These are phyloP conservation scores for Campoplex nolae DNA, from an alignment of 2,888 invertebrate genomes.

Conservation along the genomic window DNA sequence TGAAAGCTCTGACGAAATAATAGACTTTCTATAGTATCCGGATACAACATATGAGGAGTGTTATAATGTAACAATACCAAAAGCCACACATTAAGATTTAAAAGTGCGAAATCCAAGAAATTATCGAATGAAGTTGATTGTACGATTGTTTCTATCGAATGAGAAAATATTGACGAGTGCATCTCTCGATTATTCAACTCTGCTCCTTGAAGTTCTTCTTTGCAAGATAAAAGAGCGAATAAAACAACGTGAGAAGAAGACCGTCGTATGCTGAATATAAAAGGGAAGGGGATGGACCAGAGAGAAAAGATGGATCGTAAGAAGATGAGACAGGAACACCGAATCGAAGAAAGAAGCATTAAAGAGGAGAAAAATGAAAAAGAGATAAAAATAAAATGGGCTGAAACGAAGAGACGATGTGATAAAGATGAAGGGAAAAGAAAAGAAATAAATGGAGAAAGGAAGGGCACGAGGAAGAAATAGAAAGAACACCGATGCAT, in stretches of 20 bases:
- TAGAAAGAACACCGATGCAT: slow-evolving; percentile 3
- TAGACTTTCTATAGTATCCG: slow-evolving; percentile 29
- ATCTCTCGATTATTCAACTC: neutral
- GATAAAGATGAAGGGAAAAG: neutral
- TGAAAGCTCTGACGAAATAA: slow-evolving; percentile 59
- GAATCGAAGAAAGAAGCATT: neutral
- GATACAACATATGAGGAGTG: slow-evolving; percentile 1
- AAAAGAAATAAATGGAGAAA: neutral
- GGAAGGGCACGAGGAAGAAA: slow-evolving; percentile 9
- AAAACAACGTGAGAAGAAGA: neutral
- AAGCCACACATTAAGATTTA: too few species aligned
- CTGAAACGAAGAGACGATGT: neutral
- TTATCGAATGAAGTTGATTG: neutral
- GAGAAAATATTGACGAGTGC: neutral
- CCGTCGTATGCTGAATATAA: neutral
- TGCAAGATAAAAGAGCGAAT: neutral
- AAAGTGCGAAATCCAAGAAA: neutral
- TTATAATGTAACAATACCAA: neutral
- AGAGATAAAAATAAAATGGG: neutral
- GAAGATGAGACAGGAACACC: neutral
- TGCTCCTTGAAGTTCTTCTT: neutral
- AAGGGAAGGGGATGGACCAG: neutral
- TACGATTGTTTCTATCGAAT: neutral
- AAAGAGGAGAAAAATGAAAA: neutral
- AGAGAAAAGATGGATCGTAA: neutral